Percentiles rank a stretch among this genome's conserved stretches.
Evolutionary conservation across 2,797 vertebrate genomes (phyloP).

Genomic region (Esox lucius): DNA sequence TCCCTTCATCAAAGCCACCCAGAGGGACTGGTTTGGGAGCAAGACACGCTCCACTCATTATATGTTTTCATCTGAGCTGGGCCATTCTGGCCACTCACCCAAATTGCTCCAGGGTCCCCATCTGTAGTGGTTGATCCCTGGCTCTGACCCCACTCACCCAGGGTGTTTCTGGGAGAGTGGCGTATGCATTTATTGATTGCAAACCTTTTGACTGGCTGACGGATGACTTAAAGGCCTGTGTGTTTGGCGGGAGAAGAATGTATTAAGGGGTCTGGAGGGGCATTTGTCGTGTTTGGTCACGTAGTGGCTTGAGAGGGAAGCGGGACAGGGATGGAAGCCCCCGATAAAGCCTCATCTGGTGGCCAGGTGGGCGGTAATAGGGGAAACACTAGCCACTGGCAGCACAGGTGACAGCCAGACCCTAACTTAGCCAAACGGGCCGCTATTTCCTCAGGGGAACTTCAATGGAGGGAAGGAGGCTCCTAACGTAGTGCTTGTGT

Average conservation of each 20-base stretch:
- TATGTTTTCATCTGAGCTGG: too few species aligned
- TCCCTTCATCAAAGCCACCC: too few species aligned
- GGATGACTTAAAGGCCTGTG: background rate
- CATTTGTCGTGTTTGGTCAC: background rate
- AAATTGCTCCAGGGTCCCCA: too few species aligned
- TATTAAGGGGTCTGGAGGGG: background rate
- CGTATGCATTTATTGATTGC: background rate
- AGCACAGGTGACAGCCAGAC: constrained; percentile 12
- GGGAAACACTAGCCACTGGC: constrained; percentile 2
- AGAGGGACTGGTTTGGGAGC: too few species aligned
- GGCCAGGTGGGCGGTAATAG: background rate
- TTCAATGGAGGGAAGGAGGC: constrained; percentile 26
- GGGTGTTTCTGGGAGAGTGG: too few species aligned
- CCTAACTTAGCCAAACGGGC: constrained; percentile 37
- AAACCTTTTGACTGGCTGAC: background rate
- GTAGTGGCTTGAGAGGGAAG: background rate
- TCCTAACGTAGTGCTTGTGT: constrained; percentile 4
- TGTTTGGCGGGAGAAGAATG: background rate
- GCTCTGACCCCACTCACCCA: too few species aligned
- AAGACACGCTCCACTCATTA: too few species aligned
- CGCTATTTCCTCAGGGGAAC: constrained; percentile 60
- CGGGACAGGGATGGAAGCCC: background rate
- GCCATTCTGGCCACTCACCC: too few species aligned
- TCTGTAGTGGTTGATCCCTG: too few species aligned
- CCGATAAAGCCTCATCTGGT: background rate